Conservation (phyloP, 23 tunicate genomes). For the Ascidia mentula region DNA sequence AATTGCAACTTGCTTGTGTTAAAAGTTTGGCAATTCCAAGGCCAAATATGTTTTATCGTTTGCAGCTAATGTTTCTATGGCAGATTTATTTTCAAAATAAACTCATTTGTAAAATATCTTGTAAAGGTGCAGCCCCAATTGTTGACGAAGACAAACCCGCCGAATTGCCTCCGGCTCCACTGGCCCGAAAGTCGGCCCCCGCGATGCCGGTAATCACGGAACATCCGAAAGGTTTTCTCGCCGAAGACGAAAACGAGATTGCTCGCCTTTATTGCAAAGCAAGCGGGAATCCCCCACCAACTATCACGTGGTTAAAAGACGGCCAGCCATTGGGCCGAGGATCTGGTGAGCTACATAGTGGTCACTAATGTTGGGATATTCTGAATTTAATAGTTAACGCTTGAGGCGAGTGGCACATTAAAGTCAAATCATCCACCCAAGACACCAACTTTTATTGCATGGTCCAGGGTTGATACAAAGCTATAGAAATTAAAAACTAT, state of each 20-base stretch:
- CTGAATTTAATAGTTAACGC: no score
- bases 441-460: no score
- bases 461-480: no score
- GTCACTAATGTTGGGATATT: not conserved
- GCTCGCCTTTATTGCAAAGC: constrained; percentile 48
- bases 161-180: not conserved
- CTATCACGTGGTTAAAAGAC: constrained; percentile 44
- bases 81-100: no score
- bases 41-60: no score
- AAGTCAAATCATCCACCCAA: no score
- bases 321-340: constrained; percentile 26
- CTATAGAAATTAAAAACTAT: no score
- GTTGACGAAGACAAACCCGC: not conserved
- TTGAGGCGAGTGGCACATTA: no score
- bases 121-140: not conserved
- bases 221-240: constrained; percentile 22
- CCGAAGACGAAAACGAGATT: not conserved
- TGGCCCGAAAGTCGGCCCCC: not conserved
- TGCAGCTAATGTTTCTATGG: no score
- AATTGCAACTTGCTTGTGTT: no score
- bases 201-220: constrained; percentile 24
- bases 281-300: constrained; percentile 31
- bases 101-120: no score
- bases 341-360: not conserved
- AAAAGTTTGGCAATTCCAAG: no score